Conservation (phyloP, 1,140 invertebrate genomes). For the Papilio machaon region DNA sequence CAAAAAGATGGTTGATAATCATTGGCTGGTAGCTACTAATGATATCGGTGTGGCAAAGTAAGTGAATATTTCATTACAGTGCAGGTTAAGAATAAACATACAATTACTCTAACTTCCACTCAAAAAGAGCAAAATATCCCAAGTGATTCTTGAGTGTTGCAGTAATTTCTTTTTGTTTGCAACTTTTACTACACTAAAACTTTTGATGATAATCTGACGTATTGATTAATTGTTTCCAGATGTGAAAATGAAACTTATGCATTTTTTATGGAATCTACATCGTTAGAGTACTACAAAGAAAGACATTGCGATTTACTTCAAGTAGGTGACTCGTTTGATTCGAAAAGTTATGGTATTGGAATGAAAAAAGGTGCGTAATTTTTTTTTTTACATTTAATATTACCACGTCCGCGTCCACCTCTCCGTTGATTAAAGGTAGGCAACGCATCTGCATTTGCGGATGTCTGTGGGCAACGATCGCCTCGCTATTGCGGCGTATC, state of each 20-base stretch:
- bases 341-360: constrained; percentile 92
- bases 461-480: too few species aligned
- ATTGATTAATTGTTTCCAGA: constrained; percentile 49
- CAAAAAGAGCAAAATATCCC: not conserved
- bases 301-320: constrained; percentile 89
- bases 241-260: constrained; percentile 85
- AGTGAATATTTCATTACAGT: too few species aligned
- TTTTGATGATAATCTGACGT: not conserved
- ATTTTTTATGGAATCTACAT: constrained; percentile 93
- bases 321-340: constrained; percentile 89
- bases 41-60: constrained; percentile 42
- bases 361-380: constrained; percentile 78
- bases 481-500: too few species aligned
- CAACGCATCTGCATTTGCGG: too few species aligned
- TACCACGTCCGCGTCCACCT: too few species aligned
- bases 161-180: not conserved
- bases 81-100: too few species aligned
- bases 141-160: too few species aligned
- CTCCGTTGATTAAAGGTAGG: too few species aligned
- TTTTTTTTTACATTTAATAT: too few species aligned
- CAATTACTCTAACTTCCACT: not conserved
- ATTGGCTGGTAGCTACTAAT: constrained; percentile 41
- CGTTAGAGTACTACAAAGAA: constrained; percentile 89
- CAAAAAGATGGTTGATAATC: constrained; percentile 40
- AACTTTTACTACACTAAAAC: not conserved